These are phyloP conservation scores for Drosophila biarmipes DNA, from an alignment of 1,140 invertebrate genomes.

Conservation along the genomic window DNA sequence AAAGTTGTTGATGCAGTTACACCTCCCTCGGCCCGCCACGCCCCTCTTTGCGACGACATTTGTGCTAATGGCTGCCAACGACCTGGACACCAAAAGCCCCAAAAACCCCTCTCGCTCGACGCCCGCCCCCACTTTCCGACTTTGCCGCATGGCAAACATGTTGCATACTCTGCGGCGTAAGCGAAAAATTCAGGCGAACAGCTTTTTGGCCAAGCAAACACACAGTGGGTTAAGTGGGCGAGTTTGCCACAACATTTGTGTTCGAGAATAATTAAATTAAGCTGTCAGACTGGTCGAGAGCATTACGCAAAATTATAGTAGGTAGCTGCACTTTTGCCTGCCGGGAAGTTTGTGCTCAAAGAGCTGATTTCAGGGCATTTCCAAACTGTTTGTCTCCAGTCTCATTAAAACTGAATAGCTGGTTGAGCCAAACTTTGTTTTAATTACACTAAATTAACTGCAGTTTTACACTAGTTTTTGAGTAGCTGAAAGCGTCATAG, in stretches of 20 bases:
- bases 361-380: slow-evolving; percentile 5
- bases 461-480: background rate
- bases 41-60: slow-evolving; percentile 41
- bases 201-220: slow-evolving; percentile 39
- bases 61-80: slow-evolving; percentile 71
- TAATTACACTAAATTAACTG: background rate
- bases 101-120: background rate
- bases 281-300: slow-evolving; percentile 11
- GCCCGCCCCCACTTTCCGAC: background rate
- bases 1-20: slow-evolving; percentile 78
- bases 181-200: slow-evolving; percentile 51
- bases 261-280: slow-evolving; percentile 48
- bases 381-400: background rate
- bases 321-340: background rate
- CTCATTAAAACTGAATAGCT: background rate
- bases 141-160: slow-evolving; percentile 61
- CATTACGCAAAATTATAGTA: background rate
- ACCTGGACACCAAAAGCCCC: slow-evolving; percentile 44
- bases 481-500: background rate
- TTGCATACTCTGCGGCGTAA: slow-evolving; percentile 68
- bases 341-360: background rate
- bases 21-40: background rate
- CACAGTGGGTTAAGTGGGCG: slow-evolving; percentile 4
- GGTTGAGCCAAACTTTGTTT: background rate
- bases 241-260: slow-evolving; percentile 39